Percentiles rank a stretch among this genome's conserved stretches.
These are phyloP conservation scores for Leptobrachium leishanense DNA, from an alignment of 2,113 vertebrate genomes.

Conservation along the genomic window DNA sequence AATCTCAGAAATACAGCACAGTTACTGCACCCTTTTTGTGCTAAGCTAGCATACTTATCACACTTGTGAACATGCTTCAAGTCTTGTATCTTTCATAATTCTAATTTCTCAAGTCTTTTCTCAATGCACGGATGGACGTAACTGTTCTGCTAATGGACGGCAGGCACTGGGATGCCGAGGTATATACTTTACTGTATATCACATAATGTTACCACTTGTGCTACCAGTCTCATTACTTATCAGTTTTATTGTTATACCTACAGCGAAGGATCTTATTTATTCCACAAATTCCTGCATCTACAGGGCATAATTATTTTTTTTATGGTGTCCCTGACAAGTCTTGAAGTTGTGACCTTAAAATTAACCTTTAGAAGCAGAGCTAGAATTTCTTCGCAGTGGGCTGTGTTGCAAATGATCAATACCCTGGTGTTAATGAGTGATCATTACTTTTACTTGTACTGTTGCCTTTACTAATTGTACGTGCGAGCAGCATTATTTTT, in stretches of 20 bases:
- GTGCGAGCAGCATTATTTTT: not conserved
- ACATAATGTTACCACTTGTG: not conserved
- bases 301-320: conserved; percentile 1
- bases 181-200: too few species aligned
- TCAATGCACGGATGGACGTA: too few species aligned
- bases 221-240: not conserved
- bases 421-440: not conserved
- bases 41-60: too few species aligned
- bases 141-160: too few species aligned
- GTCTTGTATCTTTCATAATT: too few species aligned
- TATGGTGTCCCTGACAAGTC: conserved; percentile 6
- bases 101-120: too few species aligned
- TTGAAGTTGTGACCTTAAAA: not conserved
- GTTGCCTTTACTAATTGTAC: conserved; percentile 12
- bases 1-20: too few species aligned
- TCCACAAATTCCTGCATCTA: conserved; percentile 15
- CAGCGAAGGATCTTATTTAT: conserved; percentile 1
- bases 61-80: too few species aligned
- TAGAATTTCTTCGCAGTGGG: not conserved
- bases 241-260: conserved; percentile 3
- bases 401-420: conserved; percentile 7
- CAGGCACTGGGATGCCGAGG: too few species aligned
- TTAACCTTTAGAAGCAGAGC: not conserved
- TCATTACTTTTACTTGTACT: conserved; percentile 10
- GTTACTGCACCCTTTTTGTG: too few species aligned